Evolutionary conservation across 1,140 invertebrate genomes (phyloP).

Genomic region (Anastrepha ludens): DNA sequence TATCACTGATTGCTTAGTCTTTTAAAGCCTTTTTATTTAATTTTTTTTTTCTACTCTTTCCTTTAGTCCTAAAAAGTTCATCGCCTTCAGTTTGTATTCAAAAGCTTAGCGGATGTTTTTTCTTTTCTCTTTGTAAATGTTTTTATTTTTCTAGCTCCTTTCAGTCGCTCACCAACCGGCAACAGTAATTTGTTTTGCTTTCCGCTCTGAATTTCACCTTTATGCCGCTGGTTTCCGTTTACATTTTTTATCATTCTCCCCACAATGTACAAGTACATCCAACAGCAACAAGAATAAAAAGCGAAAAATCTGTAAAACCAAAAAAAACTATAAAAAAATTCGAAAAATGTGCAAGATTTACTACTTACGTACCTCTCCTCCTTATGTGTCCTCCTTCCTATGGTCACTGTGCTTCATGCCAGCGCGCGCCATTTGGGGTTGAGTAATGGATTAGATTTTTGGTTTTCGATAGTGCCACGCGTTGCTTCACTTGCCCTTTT

Average conservation of each 20-base stretch:
- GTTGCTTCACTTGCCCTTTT: background rate
- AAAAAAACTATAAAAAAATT: background rate
- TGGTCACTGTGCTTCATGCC: background rate
- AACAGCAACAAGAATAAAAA: background rate
- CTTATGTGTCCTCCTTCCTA: background rate
- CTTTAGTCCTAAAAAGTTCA: background rate
- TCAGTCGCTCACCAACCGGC: background rate
- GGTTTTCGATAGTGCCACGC: slow-evolving; percentile 18
- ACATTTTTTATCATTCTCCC: background rate
- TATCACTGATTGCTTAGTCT: background rate
- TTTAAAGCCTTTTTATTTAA: background rate
- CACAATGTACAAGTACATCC: background rate
- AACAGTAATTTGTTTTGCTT: slow-evolving; percentile 49
- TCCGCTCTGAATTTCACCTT: slow-evolving; percentile 43
- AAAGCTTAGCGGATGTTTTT: background rate
- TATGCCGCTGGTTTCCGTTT: slow-evolving; percentile 10
- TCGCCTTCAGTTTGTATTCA: background rate
- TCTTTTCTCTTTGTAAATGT: background rate
- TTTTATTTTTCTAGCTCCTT: background rate
- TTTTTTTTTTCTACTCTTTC: too few species aligned
- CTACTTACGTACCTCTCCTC: slow-evolving; percentile 20
- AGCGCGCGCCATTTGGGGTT: slow-evolving; percentile 12
- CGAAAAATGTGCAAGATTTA: slow-evolving; percentile 23
- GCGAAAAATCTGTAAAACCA: background rate
- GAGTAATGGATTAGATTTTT: slow-evolving; percentile 56